phyloP scores from a whole-genome alignment of 2,113 vertebrate genomes.

The Hemichromis elongatus region DNA sequence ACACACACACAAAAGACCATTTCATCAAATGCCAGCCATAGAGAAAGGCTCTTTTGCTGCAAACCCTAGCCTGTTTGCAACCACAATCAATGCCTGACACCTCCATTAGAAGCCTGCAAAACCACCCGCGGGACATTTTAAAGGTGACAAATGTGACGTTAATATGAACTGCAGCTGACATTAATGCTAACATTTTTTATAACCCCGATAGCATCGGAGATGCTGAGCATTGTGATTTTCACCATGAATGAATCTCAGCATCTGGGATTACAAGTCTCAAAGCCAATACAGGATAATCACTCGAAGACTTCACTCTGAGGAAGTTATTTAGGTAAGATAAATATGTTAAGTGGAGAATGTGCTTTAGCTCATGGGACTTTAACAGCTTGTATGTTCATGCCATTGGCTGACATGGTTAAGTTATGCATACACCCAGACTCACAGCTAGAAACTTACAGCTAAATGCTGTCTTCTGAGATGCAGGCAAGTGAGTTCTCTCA shows the following conservation, averaged over 20 bases:
- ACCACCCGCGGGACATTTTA: constrained; percentile 3
- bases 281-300: background rate
- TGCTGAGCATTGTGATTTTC: background rate
- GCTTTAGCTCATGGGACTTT: background rate
- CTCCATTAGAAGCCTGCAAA: constrained; percentile 33
- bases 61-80: constrained; percentile 12
- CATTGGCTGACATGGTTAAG: background rate
- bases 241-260: background rate
- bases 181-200: constrained; percentile 22
- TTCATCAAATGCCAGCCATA: constrained; percentile 53
- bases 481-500: background rate
- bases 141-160: constrained; percentile 40
- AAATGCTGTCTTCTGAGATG: background rate
- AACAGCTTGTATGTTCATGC: background rate
- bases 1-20: constrained; percentile 42
- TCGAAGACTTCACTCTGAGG: background rate
- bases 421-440: background rate
- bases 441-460: background rate
- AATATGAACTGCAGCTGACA: constrained; percentile 26
- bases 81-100: constrained; percentile 56
- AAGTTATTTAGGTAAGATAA: constrained; percentile 24
- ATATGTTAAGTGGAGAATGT: background rate
- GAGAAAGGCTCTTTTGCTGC: constrained; percentile 45
- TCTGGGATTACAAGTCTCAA: background rate
- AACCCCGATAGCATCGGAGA: background rate